Evolutionary conservation across 2,113 vertebrate genomes (phyloP).

Genomic region (Micromys minutus): DNA sequence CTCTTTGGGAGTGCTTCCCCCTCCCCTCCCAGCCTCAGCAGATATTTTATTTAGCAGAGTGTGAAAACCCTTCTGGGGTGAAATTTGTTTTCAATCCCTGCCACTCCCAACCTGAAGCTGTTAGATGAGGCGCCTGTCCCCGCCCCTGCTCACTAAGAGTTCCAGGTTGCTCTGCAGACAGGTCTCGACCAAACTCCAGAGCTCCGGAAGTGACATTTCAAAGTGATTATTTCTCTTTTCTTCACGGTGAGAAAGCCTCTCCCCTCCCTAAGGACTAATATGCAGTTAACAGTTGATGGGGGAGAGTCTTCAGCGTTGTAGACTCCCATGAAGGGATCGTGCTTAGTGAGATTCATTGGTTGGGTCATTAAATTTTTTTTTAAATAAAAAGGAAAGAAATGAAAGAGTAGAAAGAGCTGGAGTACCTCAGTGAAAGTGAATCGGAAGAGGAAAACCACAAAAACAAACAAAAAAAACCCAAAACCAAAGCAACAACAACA

Average conservation of each 20-base stretch:
- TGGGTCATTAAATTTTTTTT: neutral
- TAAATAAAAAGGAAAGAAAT: neutral
- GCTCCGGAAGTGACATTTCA: neutral
- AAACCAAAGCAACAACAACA: too few relatives aligned
- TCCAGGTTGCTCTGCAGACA: neutral
- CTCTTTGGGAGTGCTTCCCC: neutral
- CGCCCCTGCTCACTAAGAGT: neutral
- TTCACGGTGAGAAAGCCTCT: neutral
- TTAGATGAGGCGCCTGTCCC: neutral
- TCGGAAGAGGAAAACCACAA: too few relatives aligned
- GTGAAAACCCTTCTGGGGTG: neutral
- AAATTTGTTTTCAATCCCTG: neutral
- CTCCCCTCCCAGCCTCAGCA: neutral
- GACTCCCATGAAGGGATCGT: neutral
- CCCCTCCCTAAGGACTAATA: neutral
- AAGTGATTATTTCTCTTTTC: slow-evolving; percentile 7
- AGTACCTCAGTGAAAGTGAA: neutral
- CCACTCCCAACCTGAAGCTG: neutral
- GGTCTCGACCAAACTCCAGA: neutral
- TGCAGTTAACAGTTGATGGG: neutral
- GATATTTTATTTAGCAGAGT: neutral
- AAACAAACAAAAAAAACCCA: too few relatives aligned
- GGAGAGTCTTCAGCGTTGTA: neutral
- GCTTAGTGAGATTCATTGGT: neutral
- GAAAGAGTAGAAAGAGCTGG: too few relatives aligned